Percentiles rank a stretch among this genome's conserved stretches.
Evolutionary conservation across 2,113 vertebrate species (phyloP).

Genomic region (Zapornia atra): DNA sequence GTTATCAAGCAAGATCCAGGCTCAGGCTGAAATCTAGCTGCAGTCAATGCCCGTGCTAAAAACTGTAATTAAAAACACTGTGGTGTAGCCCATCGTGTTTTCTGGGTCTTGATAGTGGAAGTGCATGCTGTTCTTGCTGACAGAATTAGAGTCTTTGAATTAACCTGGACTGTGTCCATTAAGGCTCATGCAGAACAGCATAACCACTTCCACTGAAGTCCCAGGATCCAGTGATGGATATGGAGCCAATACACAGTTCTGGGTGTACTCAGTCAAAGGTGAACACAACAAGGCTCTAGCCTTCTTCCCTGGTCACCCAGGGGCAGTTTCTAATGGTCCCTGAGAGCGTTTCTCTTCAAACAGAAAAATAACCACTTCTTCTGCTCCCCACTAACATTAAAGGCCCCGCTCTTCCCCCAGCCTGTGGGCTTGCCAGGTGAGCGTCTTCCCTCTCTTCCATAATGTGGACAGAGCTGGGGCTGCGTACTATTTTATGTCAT

Average conservation of each 20-base stretch:
- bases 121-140: neutral
- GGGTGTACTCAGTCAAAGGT: neutral
- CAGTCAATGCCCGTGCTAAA: neutral
- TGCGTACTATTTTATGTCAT: neutral
- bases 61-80: neutral
- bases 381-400: neutral
- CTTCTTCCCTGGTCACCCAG: neutral
- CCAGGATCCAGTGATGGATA: neutral
- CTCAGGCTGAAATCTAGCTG: neutral
- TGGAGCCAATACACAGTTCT: neutral
- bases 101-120: neutral
- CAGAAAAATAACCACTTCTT: neutral
- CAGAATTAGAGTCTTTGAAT: neutral
- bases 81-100: neutral
- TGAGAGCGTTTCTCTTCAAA: neutral
- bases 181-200: neutral
- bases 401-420: neutral
- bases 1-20: neutral
- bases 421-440: neutral
- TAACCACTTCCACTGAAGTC: neutral
- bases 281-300: neutral
- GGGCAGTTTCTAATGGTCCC: neutral
- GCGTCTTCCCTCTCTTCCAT: neutral
- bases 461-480: neutral
- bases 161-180: neutral